phyloP scores from a whole-genome alignment of 2,797 vertebrate species.

The Gymnocypris eckloni region DNA sequence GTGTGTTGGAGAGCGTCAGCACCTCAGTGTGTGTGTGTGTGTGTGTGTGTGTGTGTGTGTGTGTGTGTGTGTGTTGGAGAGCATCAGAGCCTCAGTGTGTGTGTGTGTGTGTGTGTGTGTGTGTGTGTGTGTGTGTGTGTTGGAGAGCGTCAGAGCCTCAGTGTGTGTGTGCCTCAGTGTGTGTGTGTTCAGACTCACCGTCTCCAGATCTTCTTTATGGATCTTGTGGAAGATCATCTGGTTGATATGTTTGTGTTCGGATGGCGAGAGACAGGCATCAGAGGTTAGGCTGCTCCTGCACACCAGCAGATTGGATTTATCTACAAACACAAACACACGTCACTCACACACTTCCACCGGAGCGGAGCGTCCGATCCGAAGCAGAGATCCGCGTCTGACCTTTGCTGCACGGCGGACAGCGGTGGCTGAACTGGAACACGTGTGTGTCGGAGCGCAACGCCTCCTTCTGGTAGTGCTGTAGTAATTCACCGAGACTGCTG shows the following conservation, averaged over 20 bases:
- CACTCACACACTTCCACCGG: not conserved
- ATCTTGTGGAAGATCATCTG: conserved; percentile 99
- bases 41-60: no score
- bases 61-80: no score
- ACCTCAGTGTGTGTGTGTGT: no score
- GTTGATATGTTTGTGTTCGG: conserved; percentile 87
- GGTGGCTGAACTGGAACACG: conserved; percentile 93
- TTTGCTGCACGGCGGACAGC: conserved; percentile 91
- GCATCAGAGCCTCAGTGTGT: no score
- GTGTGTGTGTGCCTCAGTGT: no score
- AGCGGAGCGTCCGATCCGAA: not conserved
- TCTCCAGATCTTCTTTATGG: conserved; percentile 90
- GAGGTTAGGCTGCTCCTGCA: conserved; percentile 86
- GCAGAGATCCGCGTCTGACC: conserved; percentile 74
- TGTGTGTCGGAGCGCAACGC: conserved; percentile 93
- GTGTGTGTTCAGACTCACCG: conserved; percentile 77
- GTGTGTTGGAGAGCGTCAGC: no score
- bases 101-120: no score
- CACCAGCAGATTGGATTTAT: conserved; percentile 95
- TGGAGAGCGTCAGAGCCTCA: not conserved
- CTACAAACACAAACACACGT: conserved; percentile 68
- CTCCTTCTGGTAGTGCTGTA: conserved; percentile 97
- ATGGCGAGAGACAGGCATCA: conserved; percentile 84
- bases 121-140: no score
- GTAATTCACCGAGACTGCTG: conserved; percentile 86